Conservation (phyloP, 2,113 vertebrate genomes). For the Hippotragus niger region DNA sequence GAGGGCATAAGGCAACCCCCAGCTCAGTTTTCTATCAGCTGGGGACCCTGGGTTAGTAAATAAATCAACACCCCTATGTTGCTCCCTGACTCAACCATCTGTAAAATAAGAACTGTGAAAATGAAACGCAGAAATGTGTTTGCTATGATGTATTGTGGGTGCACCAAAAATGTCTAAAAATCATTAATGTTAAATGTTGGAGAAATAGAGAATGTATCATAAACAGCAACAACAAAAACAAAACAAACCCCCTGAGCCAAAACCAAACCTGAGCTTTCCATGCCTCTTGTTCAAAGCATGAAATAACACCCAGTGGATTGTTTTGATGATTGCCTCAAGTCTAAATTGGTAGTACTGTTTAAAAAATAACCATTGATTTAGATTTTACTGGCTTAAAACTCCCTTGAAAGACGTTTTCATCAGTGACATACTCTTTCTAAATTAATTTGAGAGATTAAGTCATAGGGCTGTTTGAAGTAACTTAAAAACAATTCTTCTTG, state of each 20-base stretch:
- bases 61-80: background rate
- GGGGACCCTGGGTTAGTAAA: background rate
- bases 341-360: background rate
- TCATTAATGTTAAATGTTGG: background rate
- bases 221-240: background rate
- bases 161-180: background rate
- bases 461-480: background rate
- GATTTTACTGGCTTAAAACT: constrained; percentile 23
- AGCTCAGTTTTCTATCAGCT: background rate
- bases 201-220: background rate
- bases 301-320: background rate
- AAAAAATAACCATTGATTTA: constrained; percentile 16
- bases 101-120: background rate
- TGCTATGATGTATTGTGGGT: background rate
- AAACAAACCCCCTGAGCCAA: background rate
- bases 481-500: background rate
- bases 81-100: background rate
- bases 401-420: constrained; percentile 18
- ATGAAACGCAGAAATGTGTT: background rate
- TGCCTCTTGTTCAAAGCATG: background rate
- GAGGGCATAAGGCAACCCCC: background rate
- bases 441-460: constrained; percentile 40
- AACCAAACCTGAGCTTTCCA: background rate
- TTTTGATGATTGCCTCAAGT: background rate
- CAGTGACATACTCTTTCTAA: background rate